Percentiles rank a stretch among this genome's conserved stretches.
Evolutionary conservation across 2,888 invertebrate species (phyloP).

Genomic region (Philhelius pedissequus): DNA sequence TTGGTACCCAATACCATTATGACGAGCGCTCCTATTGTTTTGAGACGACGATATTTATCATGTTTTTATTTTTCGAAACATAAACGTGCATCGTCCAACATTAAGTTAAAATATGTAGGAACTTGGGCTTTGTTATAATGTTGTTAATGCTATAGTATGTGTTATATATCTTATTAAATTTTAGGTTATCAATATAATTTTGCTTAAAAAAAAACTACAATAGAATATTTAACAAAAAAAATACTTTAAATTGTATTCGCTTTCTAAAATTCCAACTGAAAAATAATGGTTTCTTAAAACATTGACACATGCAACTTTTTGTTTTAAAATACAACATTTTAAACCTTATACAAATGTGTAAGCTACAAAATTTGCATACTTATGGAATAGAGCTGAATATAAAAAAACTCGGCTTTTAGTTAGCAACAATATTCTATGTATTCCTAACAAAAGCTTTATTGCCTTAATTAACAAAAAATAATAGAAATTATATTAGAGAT

Average conservation of each 20-base stretch:
- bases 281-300: background rate
- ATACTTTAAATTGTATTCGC: conserved; percentile 4
- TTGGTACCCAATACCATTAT: background rate
- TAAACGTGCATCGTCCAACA: background rate
- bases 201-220: background rate
- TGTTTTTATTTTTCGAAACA: background rate
- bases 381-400: background rate
- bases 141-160: conserved; percentile 5
- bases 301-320: conserved; percentile 14
- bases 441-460: background rate
- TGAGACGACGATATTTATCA: background rate
- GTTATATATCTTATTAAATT: background rate
- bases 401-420: background rate
- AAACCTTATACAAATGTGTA: background rate
- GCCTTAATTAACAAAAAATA: background rate
- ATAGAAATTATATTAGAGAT: background rate
- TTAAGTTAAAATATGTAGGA: background rate
- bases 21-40: background rate
- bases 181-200: background rate
- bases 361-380: background rate
- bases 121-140: background rate
- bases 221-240: background rate
- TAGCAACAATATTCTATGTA: background rate
- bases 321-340: conserved; percentile 8
- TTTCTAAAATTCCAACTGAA: background rate